phyloP scores from a whole-genome alignment of 2,113 vertebrate species.

The Aegotheles bennettii region DNA sequence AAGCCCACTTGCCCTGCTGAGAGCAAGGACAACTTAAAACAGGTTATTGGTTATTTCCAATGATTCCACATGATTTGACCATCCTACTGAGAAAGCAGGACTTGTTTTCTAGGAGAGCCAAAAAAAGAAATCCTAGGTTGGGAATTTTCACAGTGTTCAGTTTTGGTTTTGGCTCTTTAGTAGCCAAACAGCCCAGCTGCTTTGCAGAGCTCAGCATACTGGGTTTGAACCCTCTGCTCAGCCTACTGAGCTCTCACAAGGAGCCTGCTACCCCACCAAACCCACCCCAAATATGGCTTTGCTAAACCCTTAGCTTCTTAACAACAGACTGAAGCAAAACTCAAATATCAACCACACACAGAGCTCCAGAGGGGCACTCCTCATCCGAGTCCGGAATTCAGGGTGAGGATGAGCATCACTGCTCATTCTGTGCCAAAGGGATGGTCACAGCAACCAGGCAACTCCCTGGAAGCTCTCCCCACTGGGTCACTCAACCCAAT shows the following conservation, averaged over 20 bases:
- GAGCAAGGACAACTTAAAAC: background rate
- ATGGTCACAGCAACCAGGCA: background rate
- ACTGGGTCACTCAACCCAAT: background rate
- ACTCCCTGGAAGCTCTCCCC: background rate
- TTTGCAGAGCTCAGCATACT: background rate
- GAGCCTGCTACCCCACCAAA: background rate
- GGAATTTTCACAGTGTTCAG: background rate
- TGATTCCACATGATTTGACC: background rate
- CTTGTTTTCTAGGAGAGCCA: background rate
- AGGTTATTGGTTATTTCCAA: background rate
- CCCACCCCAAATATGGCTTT: background rate
- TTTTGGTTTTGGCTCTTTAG: background rate
- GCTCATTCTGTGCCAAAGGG: background rate
- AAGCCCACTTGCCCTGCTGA: background rate
- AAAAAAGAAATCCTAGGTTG: background rate
- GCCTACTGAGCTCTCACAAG: background rate
- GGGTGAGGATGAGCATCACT: accelerated
- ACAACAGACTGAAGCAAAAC: background rate
- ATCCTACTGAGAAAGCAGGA: background rate
- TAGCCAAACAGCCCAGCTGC: background rate
- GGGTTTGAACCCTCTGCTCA: background rate
- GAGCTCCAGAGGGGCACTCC: background rate
- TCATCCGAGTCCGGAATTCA: background rate
- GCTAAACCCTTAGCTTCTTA: background rate
- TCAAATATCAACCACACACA: too few species aligned